Conservation (phyloP, 2,797 vertebrate species). For the Chiroxiphia lanceolata region DNA sequence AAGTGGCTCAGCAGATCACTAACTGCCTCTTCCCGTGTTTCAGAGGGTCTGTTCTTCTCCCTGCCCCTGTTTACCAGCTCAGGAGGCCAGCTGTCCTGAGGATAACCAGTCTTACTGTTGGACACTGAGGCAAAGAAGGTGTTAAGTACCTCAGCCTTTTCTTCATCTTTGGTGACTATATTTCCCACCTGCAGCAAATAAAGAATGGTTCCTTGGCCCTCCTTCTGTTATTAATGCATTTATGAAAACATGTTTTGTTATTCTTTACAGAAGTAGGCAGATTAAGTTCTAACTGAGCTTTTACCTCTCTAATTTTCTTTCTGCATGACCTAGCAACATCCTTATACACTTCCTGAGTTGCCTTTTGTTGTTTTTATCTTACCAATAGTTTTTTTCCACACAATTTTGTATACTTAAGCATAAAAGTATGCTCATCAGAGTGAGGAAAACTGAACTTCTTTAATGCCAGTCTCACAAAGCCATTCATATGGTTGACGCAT, state of each 20-base stretch:
- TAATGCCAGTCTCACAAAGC: background rate
- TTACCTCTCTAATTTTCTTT: background rate
- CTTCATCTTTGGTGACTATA: background rate
- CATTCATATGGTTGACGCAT: rapidly evolving
- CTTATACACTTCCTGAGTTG: background rate
- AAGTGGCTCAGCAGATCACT: background rate
- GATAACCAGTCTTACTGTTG: too few species aligned
- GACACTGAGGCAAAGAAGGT: background rate
- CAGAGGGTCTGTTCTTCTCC: background rate
- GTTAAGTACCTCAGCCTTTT: background rate
- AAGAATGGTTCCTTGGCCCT: background rate
- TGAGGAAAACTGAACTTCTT: background rate
- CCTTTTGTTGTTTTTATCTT: background rate
- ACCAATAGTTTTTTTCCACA: background rate
- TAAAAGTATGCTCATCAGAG: background rate
- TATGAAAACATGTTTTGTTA: background rate
- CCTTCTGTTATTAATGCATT: background rate
- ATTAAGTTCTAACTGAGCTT: background rate
- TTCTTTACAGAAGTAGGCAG: background rate
- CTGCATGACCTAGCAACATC: background rate
- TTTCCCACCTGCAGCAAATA: background rate
- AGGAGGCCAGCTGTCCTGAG: background rate
- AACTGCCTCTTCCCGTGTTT: background rate
- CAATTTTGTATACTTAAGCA: background rate
- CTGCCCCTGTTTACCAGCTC: background rate